Evolutionary conservation across 2,797 vertebrate species (phyloP).

Genomic region (Peromyscus aztecus): DNA sequence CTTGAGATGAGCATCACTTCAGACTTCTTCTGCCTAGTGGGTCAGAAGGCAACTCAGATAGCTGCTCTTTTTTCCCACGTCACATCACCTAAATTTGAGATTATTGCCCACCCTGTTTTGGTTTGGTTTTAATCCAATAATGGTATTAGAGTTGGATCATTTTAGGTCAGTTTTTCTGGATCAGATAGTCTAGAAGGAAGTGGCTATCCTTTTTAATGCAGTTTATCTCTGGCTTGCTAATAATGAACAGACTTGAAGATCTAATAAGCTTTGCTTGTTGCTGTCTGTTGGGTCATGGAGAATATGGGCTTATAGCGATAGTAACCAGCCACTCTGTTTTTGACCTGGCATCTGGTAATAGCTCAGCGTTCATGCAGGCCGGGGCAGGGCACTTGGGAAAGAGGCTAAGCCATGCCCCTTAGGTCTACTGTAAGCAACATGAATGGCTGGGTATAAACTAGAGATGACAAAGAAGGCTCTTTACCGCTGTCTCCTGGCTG

Average conservation of each 20-base stretch:
- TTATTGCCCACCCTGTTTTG: background rate
- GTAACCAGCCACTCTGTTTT: background rate
- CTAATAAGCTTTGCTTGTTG: background rate
- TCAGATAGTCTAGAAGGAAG: background rate
- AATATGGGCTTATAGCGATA: background rate
- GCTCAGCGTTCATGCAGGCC: background rate
- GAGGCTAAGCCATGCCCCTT: background rate
- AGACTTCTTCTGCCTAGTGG: background rate
- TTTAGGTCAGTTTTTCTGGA: conserved; percentile 23
- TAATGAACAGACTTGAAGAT: background rate
- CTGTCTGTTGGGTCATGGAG: background rate
- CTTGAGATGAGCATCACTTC: background rate
- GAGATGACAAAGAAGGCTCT: background rate
- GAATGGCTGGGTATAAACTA: background rate
- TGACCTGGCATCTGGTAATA: background rate
- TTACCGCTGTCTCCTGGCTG: background rate
- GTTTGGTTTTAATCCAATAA: background rate
- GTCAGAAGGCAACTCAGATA: background rate
- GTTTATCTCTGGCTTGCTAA: conserved; percentile 11
- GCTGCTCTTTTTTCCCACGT: background rate
- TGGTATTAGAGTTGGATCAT: conserved; percentile 30
- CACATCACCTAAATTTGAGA: background rate
- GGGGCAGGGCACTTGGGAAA: background rate
- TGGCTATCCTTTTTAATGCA: conserved; percentile 5
- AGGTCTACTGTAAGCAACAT: background rate